Base-by-base conservation (phyloP, 1,140 invertebrate species). In the Drosophila simulans region DNA sequence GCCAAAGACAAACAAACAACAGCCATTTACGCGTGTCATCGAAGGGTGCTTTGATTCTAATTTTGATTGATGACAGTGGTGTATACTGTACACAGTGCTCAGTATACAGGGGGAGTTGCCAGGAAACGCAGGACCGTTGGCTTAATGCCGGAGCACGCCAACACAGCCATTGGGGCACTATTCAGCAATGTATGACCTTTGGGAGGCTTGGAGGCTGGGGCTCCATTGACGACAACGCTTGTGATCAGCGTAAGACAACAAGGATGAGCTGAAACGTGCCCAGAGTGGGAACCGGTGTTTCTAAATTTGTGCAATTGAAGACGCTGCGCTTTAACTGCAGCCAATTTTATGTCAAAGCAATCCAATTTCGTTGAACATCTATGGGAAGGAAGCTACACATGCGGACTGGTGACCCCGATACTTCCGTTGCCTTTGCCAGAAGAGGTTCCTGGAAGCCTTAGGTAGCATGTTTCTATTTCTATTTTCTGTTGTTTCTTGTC, bases 31-130 rank as follows among this genome's bases (percentile, higher is more conserved):
- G 43, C 56, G 79, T 64, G 63, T 48, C 78, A 60, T 58, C 60
- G 53, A 82, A 42, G 58, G 57, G 48, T 66, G 81, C 58, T 55
- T 73, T 72, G 72, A 86, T 65, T 86, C 80, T 84, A 84, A 84
- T 84, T 84, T 84, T 84, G 81, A 84, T 86, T 84, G 81, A 84
- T 86, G 83, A 84, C 56, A 43, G 7, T n/a, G 63, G 54, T 27
- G 22, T 13, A 40, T 25, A 15, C 39, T 3, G 27, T 10, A 31
- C 7, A 31, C 31, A 31, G 31, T 31, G 7, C 8, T 10, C 31
- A 3, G 31, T 8, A 31, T 31, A 31, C 31, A 31, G 8, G 31
- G 31, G 5, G 5, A n/a, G 56, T 37, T 58, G 65, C 72, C 39
- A 3, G 34, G 54, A 22, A 45, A 49, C 56, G 4, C 5, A 15